Percentiles rank a stretch among this genome's conserved stretches.
phyloP scores from a whole-genome alignment of 2,797 vertebrate genomes.

The Eulemur rubriventer region DNA sequence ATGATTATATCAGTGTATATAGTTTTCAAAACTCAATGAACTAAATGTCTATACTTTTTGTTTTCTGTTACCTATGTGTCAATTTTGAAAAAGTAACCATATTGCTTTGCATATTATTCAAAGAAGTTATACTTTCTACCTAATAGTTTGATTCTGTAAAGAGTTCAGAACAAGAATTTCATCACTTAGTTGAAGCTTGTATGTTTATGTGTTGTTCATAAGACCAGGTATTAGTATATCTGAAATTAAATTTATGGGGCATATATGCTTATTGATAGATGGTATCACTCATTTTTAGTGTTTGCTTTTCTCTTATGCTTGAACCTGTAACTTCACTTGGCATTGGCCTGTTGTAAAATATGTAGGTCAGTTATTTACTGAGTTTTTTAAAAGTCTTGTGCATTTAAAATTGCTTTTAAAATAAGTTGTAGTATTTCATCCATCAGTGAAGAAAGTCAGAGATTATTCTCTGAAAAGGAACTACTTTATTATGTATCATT shows the following conservation, averaged over 20 bases:
- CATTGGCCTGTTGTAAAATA: background rate
- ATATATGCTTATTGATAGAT: background rate
- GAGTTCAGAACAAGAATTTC: background rate
- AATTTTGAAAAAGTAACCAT: background rate
- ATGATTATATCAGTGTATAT: background rate
- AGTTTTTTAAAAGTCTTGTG: background rate
- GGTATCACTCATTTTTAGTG: background rate
- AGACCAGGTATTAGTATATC: background rate
- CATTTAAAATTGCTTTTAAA: slow-evolving; percentile 8
- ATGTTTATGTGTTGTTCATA: background rate
- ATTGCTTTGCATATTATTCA: background rate
- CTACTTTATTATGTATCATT: background rate
- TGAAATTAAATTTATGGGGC: background rate
- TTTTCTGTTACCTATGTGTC: background rate
- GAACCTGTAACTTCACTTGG: background rate
- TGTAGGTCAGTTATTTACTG: background rate
- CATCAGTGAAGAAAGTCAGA: background rate
- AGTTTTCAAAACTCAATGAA: background rate
- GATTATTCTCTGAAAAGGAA: background rate
- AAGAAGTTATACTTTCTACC: background rate
- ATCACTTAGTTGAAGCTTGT: background rate
- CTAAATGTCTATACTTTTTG: background rate
- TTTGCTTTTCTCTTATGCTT: background rate
- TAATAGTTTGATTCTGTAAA: background rate
- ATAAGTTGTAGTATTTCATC: slow-evolving; percentile 20